Conservation (phyloP, 2,797 vertebrate genomes). For the Darevskia nairensis region DNA sequence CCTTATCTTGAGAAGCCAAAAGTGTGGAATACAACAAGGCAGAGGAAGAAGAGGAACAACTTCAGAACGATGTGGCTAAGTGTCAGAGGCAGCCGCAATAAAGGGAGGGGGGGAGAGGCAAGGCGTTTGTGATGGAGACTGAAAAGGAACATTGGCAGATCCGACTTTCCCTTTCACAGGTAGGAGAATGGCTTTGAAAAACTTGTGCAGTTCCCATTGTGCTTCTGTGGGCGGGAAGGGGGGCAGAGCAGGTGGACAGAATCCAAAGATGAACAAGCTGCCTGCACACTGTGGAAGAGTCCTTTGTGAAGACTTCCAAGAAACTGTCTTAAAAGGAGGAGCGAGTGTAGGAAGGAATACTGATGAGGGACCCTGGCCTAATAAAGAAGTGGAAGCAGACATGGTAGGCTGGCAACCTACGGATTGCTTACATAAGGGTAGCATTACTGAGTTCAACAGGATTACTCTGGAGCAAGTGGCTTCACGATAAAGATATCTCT, state of each 20-base stretch:
- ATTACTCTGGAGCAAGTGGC: not conserved
- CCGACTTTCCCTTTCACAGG: not conserved
- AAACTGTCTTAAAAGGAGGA: not conserved
- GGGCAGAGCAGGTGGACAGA: not conserved
- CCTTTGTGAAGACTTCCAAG: constrained; percentile 16
- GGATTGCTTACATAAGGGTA: not conserved
- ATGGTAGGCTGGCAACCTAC: not conserved
- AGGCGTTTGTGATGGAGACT: not conserved
- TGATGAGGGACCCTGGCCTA: constrained; percentile 7
- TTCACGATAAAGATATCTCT: constrained; percentile 18
- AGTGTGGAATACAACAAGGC: constrained; percentile 3
- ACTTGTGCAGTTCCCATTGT: not conserved
- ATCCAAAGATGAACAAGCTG: not conserved
- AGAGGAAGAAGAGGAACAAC: constrained; percentile 3
- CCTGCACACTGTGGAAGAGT: not conserved
- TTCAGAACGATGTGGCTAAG: not conserved
- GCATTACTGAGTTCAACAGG: not conserved
- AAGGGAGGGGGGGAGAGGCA: not conserved
- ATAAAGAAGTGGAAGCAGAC: not conserved
- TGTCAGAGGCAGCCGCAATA: not conserved
- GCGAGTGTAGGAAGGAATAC: not conserved
- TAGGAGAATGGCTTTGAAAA: not conserved
- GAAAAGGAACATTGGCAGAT: not conserved
- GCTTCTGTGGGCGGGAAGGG: not conserved
- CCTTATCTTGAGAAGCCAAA: constrained; percentile 9